phyloP scores from a whole-genome alignment of 1,140 invertebrate species.

The Maconellicoccus hirsutus region DNA sequence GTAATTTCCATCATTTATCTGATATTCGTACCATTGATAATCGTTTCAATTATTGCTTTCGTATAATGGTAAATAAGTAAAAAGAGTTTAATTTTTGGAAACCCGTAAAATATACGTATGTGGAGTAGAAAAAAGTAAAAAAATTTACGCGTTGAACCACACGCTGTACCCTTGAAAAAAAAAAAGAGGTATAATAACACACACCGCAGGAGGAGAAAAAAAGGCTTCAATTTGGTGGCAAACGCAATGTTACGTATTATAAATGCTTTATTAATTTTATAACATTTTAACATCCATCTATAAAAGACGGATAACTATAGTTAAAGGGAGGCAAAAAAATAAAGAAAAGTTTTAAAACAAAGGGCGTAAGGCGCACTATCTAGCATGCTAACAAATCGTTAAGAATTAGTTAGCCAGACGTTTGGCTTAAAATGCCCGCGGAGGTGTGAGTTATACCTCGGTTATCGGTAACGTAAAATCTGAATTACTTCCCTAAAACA shows the following conservation, averaged over 20 bases:
- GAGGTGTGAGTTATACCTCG: conserved; percentile 17
- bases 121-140: no score
- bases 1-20: no score
- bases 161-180: no score
- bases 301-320: neutral
- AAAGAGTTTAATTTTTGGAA: no score
- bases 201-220: no score
- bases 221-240: no score
- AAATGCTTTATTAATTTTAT: neutral
- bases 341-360: neutral
- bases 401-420: conserved; percentile 20
- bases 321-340: neutral
- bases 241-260: neutral
- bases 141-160: no score
- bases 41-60: no score
- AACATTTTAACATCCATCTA: neutral
- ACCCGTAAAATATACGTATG: no score
- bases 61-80: no score
- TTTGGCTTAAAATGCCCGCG: conserved; percentile 18
- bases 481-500: conserved; percentile 18
- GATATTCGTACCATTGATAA: no score
- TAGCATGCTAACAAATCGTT: conserved; percentile 22
- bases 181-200: no score
- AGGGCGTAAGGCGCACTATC: neutral
- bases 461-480: conserved; percentile 13